These are phyloP conservation scores for Macrostomum cliftonense DNA, from an alignment of 2,888 invertebrate genomes.

Conservation along the genomic window DNA sequence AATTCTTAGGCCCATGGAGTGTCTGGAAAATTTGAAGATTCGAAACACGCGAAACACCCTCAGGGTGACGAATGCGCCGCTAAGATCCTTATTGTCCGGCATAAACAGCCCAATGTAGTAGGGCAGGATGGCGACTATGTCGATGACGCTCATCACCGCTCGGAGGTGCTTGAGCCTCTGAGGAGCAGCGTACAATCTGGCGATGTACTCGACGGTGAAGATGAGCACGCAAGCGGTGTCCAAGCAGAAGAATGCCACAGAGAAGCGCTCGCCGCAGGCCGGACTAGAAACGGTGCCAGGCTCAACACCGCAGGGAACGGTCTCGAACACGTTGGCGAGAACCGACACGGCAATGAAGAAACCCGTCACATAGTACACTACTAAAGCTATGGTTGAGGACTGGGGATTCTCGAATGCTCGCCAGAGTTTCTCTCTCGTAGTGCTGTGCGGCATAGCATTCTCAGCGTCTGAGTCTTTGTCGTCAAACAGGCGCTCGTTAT, in stretches of 20 bases:
- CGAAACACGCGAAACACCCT: constrained; percentile 97
- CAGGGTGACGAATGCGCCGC: constrained; percentile 93
- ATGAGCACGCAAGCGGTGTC: constrained; percentile 99
- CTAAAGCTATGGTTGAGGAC: constrained; percentile 91
- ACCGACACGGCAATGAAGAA: constrained; percentile 98
- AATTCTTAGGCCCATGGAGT: constrained; percentile 92
- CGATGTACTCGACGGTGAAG: constrained; percentile 88
- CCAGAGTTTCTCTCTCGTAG: constrained; percentile 66
- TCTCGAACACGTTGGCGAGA: constrained; percentile 95
- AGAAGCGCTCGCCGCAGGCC: constrained; percentile 89
- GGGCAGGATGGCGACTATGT: constrained; percentile 94
- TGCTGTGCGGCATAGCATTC: constrained; percentile 54
- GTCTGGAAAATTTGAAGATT: constrained; percentile 97
- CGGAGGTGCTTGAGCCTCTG: constrained; percentile 89
- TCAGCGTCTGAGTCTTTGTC: constrained; percentile 44
- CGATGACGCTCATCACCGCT: constrained; percentile 96
- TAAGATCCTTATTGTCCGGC: constrained; percentile 71
- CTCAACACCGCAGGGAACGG: constrained; percentile 69
- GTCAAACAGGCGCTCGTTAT: constrained; percentile 89
- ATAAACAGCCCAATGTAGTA: constrained; percentile 95
- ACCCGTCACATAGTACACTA: constrained; percentile 98
- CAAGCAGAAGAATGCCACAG: constrained; percentile 78
- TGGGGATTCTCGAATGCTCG: constrained; percentile 95
- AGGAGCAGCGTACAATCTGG: constrained; percentile 76
- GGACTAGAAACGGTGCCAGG: constrained; percentile 41